Conservation (phyloP, 2,888 invertebrate species). For the Mythimna impura region DNA sequence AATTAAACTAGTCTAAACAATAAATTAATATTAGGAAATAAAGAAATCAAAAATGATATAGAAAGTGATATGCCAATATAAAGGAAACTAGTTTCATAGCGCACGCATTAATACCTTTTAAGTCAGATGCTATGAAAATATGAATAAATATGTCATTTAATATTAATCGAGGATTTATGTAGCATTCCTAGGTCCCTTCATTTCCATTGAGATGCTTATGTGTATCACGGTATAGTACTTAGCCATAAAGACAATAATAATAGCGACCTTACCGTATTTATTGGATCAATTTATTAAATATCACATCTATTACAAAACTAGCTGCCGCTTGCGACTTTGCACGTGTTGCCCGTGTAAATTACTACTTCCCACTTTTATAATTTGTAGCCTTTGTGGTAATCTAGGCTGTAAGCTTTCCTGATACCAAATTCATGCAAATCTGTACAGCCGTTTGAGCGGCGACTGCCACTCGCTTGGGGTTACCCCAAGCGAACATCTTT, state of each 20-base stretch:
- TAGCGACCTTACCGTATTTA: background rate
- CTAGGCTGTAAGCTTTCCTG: too few relatives aligned
- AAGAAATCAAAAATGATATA: background rate
- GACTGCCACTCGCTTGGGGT: too few relatives aligned
- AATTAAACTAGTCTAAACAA: background rate
- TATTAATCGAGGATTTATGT: conserved; percentile 22
- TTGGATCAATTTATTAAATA: conserved; percentile 19
- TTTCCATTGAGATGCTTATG: conserved; percentile 35
- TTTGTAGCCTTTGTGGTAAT: too few relatives aligned
- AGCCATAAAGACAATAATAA: conserved; percentile 19
- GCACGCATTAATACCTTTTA: background rate
- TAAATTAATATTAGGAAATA: background rate
- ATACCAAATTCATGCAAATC: too few relatives aligned
- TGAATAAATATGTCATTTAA: conserved; percentile 16
- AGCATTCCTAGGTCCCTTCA: conserved; percentile 33
- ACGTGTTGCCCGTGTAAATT: too few relatives aligned
- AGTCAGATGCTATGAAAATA: conserved; percentile 5
- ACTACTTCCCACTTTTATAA: too few relatives aligned
- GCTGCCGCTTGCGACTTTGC: too few relatives aligned
- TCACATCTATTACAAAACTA: background rate
- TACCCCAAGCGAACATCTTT: too few relatives aligned
- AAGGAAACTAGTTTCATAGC: conserved; percentile 14
- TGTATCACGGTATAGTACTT: background rate
- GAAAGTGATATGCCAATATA: conserved; percentile 8
- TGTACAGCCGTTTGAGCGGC: too few relatives aligned